These are phyloP conservation scores for Nilaparvata lugens DNA, from an alignment of 1,140 invertebrate species.

Conservation along the genomic window DNA sequence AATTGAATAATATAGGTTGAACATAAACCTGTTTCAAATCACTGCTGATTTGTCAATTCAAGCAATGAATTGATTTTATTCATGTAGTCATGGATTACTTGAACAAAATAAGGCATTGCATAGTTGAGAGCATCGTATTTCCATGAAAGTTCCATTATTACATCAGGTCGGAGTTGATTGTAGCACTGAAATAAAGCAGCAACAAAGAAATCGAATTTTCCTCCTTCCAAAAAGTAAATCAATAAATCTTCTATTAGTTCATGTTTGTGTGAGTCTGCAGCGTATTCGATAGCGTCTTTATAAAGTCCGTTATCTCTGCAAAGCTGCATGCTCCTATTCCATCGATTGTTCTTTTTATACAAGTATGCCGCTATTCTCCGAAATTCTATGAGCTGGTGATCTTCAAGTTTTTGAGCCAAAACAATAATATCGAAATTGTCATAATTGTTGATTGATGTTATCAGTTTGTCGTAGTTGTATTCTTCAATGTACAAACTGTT, in stretches of 20 bases:
- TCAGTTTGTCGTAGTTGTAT: constrained; percentile 87
- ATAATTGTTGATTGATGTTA: constrained; percentile 96
- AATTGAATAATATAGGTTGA: too few species aligned
- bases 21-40: too few species aligned
- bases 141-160: constrained; percentile 97
- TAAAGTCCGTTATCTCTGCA: constrained; percentile 97
- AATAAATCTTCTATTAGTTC: constrained; percentile 96
- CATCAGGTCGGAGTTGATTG: constrained; percentile 93
- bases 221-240: constrained; percentile 94
- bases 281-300: constrained; percentile 98
- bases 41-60: too few species aligned
- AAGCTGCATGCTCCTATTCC: constrained; percentile 98
- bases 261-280: constrained; percentile 88
- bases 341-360: constrained; percentile 98
- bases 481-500: constrained; percentile 96
- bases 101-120: constrained; percentile 99
- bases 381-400: constrained; percentile 98
- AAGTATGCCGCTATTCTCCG: constrained; percentile 96
- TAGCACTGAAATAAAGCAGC: constrained; percentile 97
- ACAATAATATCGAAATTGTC: constrained; percentile 99
- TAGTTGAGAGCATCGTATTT: constrained; percentile 97
- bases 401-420: constrained; percentile 92
- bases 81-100: constrained; percentile 64
- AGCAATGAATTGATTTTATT: constrained; percentile 38
- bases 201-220: constrained; percentile 93